A percentile compares a stretch with the other conserved stretches of the same genome.
phyloP scores from a whole-genome alignment of 2,888 invertebrate species.

The Eupeodes luniger region DNA sequence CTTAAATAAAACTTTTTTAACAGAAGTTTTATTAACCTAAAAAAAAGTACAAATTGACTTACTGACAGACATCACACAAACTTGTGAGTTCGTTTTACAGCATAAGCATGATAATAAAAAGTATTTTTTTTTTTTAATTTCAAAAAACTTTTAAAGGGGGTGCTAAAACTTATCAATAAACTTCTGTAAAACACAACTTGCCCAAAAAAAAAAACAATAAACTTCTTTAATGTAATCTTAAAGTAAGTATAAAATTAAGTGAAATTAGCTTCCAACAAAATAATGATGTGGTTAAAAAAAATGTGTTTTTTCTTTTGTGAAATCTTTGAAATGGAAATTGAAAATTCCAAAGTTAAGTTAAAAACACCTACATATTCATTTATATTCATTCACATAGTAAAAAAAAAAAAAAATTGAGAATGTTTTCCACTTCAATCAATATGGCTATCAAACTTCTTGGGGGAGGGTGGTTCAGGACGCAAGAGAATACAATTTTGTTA shows the following conservation, averaged over 20 bases:
- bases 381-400: not conserved
- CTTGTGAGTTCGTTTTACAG: too few relatives aligned
- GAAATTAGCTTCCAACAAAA: not conserved
- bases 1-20: too few relatives aligned
- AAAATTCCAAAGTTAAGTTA: not conserved
- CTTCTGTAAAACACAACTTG: too few relatives aligned
- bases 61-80: too few relatives aligned
- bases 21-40: too few relatives aligned
- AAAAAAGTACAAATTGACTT: too few relatives aligned
- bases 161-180: too few relatives aligned
- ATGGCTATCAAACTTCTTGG: conserved; percentile 51
- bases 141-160: too few relatives aligned
- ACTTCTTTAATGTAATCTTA: not conserved
- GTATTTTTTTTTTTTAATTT: too few relatives aligned
- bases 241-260: not conserved
- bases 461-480: not conserved
- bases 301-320: not conserved
- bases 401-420: not conserved
- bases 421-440: conserved; percentile 50
- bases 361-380: too few relatives aligned
- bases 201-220: not conserved
- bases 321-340: not conserved
- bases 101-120: too few relatives aligned
- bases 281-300: not conserved
- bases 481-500: conserved; percentile 39